Evolutionary conservation across 2,888 invertebrate genomes (phyloP).

Genomic region (Panzeria rudis): DNA sequence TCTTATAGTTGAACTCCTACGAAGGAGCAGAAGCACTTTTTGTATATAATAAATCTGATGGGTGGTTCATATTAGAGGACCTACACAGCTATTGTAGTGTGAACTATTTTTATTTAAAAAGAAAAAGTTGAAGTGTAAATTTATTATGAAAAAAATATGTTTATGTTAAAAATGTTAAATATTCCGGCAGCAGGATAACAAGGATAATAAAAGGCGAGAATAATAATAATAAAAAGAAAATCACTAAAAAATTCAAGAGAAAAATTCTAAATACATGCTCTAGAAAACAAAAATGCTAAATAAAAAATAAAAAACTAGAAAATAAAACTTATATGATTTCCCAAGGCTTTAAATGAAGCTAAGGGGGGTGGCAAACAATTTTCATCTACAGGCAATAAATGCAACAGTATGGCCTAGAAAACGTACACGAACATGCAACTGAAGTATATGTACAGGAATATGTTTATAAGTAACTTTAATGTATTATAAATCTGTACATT

Average conservation of each 20-base stretch:
- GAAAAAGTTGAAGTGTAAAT: constrained; percentile 38
- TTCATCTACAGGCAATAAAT: constrained; percentile 45
- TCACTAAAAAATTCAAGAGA: constrained; percentile 30
- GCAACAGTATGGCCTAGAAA: constrained; percentile 63
- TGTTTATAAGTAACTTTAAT: neutral
- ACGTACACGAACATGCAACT: constrained; percentile 11
- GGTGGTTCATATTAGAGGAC: constrained; percentile 32
- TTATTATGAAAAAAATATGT: constrained; percentile 32
- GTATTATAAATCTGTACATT: neutral
- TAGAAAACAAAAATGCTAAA: neutral
- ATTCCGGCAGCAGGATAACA: constrained; percentile 55
- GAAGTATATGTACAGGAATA: neutral
- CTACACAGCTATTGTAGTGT: constrained; percentile 40
- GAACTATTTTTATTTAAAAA: constrained; percentile 43
- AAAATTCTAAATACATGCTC: constrained; percentile 36
- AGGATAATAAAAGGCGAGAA: constrained; percentile 45
- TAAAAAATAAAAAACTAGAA: constrained; percentile 12
- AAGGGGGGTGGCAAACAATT: constrained; percentile 1
- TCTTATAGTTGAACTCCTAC: constrained; percentile 40
- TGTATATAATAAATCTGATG: constrained; percentile 44
- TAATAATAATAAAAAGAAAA: constrained; percentile 28
- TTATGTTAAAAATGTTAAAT: constrained; percentile 56
- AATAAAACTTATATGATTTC: constrained; percentile 46
- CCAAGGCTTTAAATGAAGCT: constrained; percentile 14
- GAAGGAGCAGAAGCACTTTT: constrained; percentile 44